Base-by-base conservation (phyloP, 2,888 invertebrate genomes). In the Notocelia uddmanniana region DNA sequence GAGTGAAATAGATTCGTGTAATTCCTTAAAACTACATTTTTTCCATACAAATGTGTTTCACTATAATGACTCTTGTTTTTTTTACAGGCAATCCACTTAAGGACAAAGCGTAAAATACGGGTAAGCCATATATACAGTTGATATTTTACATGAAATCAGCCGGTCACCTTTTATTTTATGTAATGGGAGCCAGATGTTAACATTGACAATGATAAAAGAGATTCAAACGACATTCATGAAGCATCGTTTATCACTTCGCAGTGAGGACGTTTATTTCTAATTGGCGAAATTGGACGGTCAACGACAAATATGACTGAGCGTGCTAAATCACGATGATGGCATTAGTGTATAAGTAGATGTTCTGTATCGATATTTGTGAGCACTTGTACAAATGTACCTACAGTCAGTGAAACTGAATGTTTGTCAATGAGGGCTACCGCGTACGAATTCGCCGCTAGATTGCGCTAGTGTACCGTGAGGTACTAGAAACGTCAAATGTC, bases 71-170 rank as follows among this genome's bases (percentile, higher is more conserved):
- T 13, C 41, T 37, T 5, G 5, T 26, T 62, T 45, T 18, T n/a
- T 5, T 62, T 26, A 18, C 60, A 62, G 60, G 26, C 26, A 45
- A 26, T 10, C 60, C 23, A 62, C 26, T 26, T 62, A 62, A 48
- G 60, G 13, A 15, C 3, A 26, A 11, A 3, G 15, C 13, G n/a
- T 8, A 23, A 0, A 2, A 0, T 1, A n/a, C n/a, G n/a, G 9
- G 45, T 45, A 45, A 45, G 45, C 15, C n/a, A n/a, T 3, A 41
- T 45, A 45, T 41, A 15, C 41, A 5, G 5, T 11, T 6, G 15
- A 41, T 15, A 11, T 41, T 41, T 41, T 15, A 41, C 5, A 15
- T 15, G 15, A 41, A 15, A 41, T 15, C 41, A 41, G 15, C 41
- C 13, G 3, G n/a, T 41, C 45, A 13, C 15, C 45, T 45, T 41